Evolutionary conservation across 2,113 vertebrate species (phyloP).

Genomic region (Platysteira castanea): DNA sequence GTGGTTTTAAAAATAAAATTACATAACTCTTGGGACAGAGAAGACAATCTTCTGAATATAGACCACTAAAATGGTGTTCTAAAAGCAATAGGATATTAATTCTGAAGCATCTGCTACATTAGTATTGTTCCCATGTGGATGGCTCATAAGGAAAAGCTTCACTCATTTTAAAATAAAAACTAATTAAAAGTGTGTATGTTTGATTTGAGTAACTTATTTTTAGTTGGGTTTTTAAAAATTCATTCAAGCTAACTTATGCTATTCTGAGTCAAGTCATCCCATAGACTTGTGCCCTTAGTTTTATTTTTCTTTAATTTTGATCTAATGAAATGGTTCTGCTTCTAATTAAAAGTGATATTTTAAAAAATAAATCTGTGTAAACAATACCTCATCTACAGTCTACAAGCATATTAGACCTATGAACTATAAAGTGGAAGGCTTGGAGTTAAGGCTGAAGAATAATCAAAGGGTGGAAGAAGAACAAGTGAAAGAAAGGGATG

Average conservation of each 20-base stretch:
- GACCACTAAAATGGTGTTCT: background rate
- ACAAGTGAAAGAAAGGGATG: background rate
- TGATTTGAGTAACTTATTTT: background rate
- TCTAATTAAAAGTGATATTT: background rate
- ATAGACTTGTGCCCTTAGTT: background rate
- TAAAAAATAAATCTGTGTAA: background rate
- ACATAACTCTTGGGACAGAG: background rate
- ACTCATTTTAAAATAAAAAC: background rate
- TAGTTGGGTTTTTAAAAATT: background rate
- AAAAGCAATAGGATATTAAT: background rate
- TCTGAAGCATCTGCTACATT: background rate
- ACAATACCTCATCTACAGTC: background rate
- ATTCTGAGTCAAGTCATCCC: background rate
- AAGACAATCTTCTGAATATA: background rate
- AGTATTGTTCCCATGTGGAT: background rate
- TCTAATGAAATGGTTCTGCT: background rate
- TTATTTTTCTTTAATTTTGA: background rate
- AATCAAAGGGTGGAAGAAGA: background rate
- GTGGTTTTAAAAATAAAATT: background rate
- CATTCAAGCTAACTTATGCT: background rate
- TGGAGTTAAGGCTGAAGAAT: background rate
- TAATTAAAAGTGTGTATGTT: background rate
- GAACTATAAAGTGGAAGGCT: background rate
- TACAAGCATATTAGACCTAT: background rate
- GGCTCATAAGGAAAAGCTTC: background rate